Evolutionary conservation across 2,888 invertebrate species (phyloP), one percentile per base, ranked within the genome.

Genomic region (Cerastis rubricosa): DNA sequence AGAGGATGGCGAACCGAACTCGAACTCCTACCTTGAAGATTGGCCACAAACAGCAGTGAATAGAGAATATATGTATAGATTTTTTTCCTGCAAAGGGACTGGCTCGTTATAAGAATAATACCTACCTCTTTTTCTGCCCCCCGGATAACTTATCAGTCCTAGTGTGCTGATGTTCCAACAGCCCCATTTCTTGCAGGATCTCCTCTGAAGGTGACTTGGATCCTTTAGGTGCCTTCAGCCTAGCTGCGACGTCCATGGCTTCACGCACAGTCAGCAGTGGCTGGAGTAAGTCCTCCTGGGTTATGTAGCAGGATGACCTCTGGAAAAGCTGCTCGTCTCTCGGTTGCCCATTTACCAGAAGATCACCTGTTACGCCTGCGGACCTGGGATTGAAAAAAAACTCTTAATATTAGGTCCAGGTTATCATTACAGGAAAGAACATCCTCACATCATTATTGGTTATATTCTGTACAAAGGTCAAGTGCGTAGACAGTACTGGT

Each of bases 291-390:
- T 98, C 98, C 82, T 98, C 98, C 91, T 98, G 98, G 85, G 98
- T 98, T 88, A 98, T 98, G 95, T 98, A 98, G 90, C 98, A 98
- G 11, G 98, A 98, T 86, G 97, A 97, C 89, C 97, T 97, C 84
- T 98, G 97, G 94, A 98, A 98, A 80, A 94, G 93, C 7, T 97
- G 95, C 90, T 98, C 97, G 89, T 98, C 97, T 45, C 98, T 96
- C 1, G 94, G 94, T 83, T 97, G 95, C 7, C 97, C 97, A 88
- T 98, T 98, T n/a, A 98, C 97, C 84, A 97, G 94, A 35, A 98
- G 97, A 64, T 97, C 97, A 1, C 98, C 98, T 25, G 97, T 95
- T 0, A 98, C 97, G 57, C 97, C 97, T 43, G 96, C 96, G 49
- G 97, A 97, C 89, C 98, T 98, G 92, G 0, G 89, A 87, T 59